phyloP scores from a whole-genome alignment of 1,140 invertebrate genomes.

The Pogonomyrmex californicus region DNA sequence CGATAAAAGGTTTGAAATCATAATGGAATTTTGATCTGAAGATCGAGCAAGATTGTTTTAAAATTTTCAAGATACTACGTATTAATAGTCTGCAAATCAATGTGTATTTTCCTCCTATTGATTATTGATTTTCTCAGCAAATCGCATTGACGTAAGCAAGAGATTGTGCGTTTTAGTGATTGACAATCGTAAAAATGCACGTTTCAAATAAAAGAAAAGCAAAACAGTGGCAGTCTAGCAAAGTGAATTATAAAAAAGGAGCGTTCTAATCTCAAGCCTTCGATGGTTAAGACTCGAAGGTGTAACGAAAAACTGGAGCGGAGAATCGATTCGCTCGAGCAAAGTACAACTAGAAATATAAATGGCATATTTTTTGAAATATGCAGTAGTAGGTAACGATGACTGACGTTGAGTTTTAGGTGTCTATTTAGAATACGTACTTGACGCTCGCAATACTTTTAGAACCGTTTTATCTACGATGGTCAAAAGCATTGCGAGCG shows the following conservation, averaged over 20 bases:
- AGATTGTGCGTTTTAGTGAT: background rate
- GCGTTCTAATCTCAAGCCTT: background rate
- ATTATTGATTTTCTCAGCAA: background rate
- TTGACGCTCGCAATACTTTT: too few species aligned
- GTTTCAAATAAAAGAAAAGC: background rate
- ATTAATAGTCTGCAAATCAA: background rate
- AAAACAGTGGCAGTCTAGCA: background rate
- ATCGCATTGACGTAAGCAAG: background rate
- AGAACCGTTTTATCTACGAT: too few species aligned
- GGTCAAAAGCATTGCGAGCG: too few species aligned
- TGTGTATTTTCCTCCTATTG: background rate
- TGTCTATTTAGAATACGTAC: background rate
- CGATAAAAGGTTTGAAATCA: constrained; percentile 15
- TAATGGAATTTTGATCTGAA: background rate
- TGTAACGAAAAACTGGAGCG: constrained; percentile 40
- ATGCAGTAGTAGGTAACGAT: background rate
- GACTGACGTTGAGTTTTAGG: background rate
- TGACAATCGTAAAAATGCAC: background rate
- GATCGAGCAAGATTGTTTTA: background rate
- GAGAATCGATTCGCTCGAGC: constrained; percentile 8
- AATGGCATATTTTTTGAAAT: background rate
- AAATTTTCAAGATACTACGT: background rate
- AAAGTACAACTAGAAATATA: constrained; percentile 10
- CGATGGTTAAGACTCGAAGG: background rate
- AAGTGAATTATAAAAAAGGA: background rate